phyloP scores from a whole-genome alignment of 1,140 invertebrate genomes.

The Pseudomyrmex gracilis region DNA sequence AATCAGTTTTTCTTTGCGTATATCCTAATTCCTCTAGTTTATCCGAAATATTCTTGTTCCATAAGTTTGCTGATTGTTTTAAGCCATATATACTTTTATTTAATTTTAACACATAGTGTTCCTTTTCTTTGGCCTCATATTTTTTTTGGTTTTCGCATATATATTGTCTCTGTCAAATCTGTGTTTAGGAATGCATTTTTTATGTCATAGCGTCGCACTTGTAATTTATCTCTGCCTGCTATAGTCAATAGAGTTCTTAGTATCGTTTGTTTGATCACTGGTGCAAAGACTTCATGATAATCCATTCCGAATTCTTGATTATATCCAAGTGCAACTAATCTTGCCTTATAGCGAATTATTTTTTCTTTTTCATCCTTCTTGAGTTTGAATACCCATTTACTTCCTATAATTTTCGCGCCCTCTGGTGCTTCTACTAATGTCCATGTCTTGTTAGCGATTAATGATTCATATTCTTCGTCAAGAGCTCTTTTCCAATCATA shows the following conservation, averaged over 20 bases:
- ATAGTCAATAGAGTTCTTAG: neutral
- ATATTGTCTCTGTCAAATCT: neutral
- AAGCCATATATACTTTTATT: slow-evolving; percentile 2
- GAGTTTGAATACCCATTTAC: neutral
- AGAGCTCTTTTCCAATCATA: too few species aligned
- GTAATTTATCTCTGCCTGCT: neutral
- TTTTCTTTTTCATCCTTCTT: neutral
- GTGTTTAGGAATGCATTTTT: neutral
- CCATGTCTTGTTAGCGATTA: too few species aligned
- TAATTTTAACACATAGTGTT: neutral
- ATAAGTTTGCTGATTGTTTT: slow-evolving; percentile 1
- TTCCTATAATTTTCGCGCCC: neutral
- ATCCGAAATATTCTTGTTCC: slow-evolving; percentile 2
- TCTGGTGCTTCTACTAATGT: neutral
- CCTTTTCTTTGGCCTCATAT: neutral
- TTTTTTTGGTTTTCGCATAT: slow-evolving; percentile 6
- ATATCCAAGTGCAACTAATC: neutral
- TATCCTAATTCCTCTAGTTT: neutral
- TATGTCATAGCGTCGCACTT: neutral
- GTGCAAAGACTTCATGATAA: neutral
- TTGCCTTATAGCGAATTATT: neutral
- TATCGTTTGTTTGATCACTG: neutral
- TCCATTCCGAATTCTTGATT: neutral
- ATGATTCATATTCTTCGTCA: too few species aligned
- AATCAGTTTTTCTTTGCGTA: neutral